These are phyloP conservation scores for Gisinianus flammeolus DNA, from an alignment of 2,888 invertebrate species.

Conservation along the genomic window DNA sequence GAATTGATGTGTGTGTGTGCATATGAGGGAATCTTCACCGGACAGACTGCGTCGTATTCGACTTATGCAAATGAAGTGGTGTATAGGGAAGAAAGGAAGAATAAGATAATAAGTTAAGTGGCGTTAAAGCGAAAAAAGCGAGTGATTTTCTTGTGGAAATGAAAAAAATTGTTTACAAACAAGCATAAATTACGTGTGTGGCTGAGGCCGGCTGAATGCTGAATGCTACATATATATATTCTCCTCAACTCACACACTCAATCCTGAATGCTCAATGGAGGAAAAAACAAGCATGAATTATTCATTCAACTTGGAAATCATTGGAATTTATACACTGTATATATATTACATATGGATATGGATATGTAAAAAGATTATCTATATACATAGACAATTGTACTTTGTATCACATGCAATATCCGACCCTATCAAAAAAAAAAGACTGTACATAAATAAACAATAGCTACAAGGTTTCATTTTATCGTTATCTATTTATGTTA, in stretches of 20 bases:
- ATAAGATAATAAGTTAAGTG: slow-evolving; percentile 25
- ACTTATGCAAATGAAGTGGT: slow-evolving; percentile 16
- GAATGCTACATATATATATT: neutral
- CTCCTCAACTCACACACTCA: neutral
- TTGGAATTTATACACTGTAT: neutral
- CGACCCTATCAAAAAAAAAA: neutral
- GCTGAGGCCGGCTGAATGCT: neutral
- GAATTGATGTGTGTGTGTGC: neutral
- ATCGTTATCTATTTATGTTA: neutral
- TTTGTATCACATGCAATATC: neutral
- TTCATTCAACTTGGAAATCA: slow-evolving; percentile 22
- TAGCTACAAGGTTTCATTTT: neutral
- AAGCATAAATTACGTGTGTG: slow-evolving; percentile 28
- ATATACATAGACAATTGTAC: neutral
- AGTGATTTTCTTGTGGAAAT: neutral
- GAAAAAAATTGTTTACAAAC: slow-evolving; percentile 35
- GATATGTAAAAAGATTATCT: neutral
- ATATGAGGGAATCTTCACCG: neutral
- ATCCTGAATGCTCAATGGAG: neutral
- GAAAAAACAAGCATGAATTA: slow-evolving; percentile 15
- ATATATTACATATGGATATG: slow-evolving; percentile 18
- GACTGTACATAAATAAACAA: neutral
- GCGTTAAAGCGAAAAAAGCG: slow-evolving; percentile 18
- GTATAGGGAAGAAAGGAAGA: neutral
- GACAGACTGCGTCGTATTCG: neutral